A percentile compares a stretch with the other conserved stretches of the same genome.
phyloP scores from a whole-genome alignment of 2,113 vertebrate species.

The Dipodomys merriami region DNA sequence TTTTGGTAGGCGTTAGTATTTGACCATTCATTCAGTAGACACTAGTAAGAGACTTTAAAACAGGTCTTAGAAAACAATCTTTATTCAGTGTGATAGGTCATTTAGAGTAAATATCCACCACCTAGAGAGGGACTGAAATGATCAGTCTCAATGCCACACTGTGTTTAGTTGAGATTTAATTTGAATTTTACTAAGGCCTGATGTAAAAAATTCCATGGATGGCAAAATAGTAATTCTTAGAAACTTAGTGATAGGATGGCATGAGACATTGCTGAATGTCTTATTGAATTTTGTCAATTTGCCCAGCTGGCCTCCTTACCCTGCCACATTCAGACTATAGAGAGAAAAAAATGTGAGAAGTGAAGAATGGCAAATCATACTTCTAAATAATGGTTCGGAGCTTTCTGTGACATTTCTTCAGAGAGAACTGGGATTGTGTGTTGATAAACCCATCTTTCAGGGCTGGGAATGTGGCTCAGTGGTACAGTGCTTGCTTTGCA shows the following conservation, averaged over 20 bases:
- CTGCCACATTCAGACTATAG: not conserved
- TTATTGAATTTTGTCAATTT: conserved; percentile 43
- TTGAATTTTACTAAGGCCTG: conserved; percentile 68
- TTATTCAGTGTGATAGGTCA: conserved; percentile 57
- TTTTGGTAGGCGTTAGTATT: conserved; percentile 55
- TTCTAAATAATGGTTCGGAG: conserved; percentile 49
- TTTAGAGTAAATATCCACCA: conserved; percentile 58
- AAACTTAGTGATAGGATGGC: not conserved
- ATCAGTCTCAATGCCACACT: conserved; percentile 18
- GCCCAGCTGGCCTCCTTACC: not conserved
- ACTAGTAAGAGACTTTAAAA: conserved; percentile 45
- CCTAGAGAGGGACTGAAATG: conserved; percentile 50
- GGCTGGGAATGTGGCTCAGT: too few relatives aligned
- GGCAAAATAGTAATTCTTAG: conserved; percentile 52
- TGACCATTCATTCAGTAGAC: conserved; percentile 54
- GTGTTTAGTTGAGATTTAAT: conserved; percentile 44
- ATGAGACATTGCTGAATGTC: conserved; percentile 45
- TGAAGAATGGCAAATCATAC: not conserved
- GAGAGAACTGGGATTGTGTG: conserved; percentile 33
- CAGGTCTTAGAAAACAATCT: conserved; percentile 48
- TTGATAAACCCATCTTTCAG: not conserved
- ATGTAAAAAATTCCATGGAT: conserved; percentile 39
- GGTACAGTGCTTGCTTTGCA: too few relatives aligned
- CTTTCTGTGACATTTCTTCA: not conserved
- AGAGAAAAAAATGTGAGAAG: not conserved